Conservation (phyloP, 2,113 vertebrate species). For the Bagarius yarrelli region DNA sequence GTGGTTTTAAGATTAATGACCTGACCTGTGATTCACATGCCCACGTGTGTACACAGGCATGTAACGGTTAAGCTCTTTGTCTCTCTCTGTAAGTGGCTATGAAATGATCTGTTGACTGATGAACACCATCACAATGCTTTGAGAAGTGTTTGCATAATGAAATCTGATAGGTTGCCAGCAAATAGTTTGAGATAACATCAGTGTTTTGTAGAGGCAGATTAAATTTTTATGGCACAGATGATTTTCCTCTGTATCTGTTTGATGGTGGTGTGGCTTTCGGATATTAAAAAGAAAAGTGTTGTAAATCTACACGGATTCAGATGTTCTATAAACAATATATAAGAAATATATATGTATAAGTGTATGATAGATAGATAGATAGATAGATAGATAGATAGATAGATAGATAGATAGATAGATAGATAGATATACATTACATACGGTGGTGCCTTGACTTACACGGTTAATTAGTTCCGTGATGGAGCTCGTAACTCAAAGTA, state of each 20-base stretch:
- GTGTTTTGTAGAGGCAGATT: slow-evolving; percentile 31
- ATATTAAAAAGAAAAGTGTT: slow-evolving; percentile 38
- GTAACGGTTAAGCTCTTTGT: not conserved
- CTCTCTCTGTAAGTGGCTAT: slow-evolving; percentile 47
- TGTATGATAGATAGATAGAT: no score
- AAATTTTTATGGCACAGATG: slow-evolving; percentile 9
- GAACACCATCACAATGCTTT: slow-evolving; percentile 42
- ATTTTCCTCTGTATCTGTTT: slow-evolving; percentile 14
- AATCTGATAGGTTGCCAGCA: slow-evolving; percentile 54
- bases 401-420: no score
- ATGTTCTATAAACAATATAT: slow-evolving; percentile 32
- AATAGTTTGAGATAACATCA: slow-evolving; percentile 37
- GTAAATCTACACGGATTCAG: slow-evolving; percentile 19
- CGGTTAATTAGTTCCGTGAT: no score
- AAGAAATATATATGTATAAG: no score
- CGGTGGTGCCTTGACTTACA: no score
- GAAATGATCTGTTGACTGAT: slow-evolving; percentile 57
- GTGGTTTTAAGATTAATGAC: not conserved
- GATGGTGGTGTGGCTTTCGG: slow-evolving; percentile 1
- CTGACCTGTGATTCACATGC: not conserved
- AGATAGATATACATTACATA: no score
- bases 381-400: no score
- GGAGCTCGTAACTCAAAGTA: no score
- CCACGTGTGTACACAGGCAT: not conserved
- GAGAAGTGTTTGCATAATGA: slow-evolving; percentile 52